These are phyloP conservation scores for Xestia ashworthii DNA, from an alignment of 2,888 invertebrate species.

Conservation along the genomic window DNA sequence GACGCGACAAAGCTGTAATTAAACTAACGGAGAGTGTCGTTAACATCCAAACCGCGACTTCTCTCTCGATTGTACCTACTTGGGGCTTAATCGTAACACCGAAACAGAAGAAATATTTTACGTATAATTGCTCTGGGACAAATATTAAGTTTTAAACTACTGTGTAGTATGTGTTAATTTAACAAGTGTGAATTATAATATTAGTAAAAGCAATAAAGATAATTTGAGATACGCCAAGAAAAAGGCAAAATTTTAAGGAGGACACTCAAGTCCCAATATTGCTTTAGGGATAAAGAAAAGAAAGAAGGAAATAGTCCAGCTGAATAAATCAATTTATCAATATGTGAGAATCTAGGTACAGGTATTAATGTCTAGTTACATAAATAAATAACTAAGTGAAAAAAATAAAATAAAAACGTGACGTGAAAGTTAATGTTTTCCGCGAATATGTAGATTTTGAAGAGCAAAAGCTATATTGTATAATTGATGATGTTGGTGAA, in stretches of 20 bases:
- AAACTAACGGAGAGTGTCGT: conserved; percentile 86
- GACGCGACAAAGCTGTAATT: conserved; percentile 86
- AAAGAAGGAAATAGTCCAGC: neutral
- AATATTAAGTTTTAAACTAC: conserved; percentile 18
- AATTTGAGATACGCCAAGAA: neutral
- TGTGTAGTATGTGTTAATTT: neutral
- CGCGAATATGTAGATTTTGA: conserved; percentile 48
- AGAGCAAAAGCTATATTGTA: conserved; percentile 62
- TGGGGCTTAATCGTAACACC: conserved; percentile 76
- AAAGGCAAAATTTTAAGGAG: neutral
- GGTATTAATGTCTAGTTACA: neutral
- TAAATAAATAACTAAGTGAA: neutral
- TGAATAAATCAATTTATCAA: neutral
- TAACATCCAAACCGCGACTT: conserved; percentile 79
- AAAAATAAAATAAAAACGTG: neutral
- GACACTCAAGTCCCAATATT: neutral
- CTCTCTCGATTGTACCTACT: conserved; percentile 76
- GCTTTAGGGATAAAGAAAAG: neutral
- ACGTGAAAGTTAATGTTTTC: conserved; percentile 19
- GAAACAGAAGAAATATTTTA: conserved; percentile 54
- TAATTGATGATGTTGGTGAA: conserved; percentile 72
- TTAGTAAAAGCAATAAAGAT: neutral
- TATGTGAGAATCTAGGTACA: neutral
- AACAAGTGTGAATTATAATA: neutral
- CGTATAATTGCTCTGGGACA: conserved; percentile 3